phyloP scores from a whole-genome alignment of 2,113 vertebrate genomes.

The Sapayoa aenigma region DNA sequence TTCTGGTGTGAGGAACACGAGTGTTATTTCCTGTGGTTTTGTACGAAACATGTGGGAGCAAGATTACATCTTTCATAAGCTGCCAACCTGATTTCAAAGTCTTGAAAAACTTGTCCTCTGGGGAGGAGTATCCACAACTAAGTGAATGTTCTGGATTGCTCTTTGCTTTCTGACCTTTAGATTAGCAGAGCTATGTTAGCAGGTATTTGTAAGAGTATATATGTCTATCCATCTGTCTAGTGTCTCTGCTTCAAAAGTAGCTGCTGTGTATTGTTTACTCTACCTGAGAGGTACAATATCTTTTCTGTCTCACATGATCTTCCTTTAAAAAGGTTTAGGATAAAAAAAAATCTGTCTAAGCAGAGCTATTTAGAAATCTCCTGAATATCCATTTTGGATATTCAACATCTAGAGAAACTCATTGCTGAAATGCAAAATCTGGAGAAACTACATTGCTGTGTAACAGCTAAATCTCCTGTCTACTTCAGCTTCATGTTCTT shows the following conservation, averaged over 20 bases:
- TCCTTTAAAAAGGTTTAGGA: neutral
- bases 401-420: neutral
- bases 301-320: neutral
- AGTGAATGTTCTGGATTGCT: constrained; percentile 64
- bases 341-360: neutral
- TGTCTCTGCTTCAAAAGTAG: neutral
- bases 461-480: neutral
- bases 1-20: constrained; percentile 8
- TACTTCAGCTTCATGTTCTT: neutral
- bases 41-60: neutral
- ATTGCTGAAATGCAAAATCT: neutral
- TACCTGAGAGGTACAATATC: neutral
- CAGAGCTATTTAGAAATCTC: neutral
- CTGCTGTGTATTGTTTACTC: neutral
- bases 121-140: constrained; percentile 53
- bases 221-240: neutral
- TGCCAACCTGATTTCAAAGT: constrained; percentile 69
- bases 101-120: constrained; percentile 61
- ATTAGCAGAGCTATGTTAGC: neutral
- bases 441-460: neutral
- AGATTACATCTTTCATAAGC: constrained; percentile 53
- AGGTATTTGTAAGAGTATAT: constrained; percentile 9
- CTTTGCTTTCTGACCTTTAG: constrained; percentile 69
- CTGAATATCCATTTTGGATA: neutral
- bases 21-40: constrained; percentile 42